Evolutionary conservation across 2,113 vertebrate species (phyloP).

Genomic region (Axis porcinus): DNA sequence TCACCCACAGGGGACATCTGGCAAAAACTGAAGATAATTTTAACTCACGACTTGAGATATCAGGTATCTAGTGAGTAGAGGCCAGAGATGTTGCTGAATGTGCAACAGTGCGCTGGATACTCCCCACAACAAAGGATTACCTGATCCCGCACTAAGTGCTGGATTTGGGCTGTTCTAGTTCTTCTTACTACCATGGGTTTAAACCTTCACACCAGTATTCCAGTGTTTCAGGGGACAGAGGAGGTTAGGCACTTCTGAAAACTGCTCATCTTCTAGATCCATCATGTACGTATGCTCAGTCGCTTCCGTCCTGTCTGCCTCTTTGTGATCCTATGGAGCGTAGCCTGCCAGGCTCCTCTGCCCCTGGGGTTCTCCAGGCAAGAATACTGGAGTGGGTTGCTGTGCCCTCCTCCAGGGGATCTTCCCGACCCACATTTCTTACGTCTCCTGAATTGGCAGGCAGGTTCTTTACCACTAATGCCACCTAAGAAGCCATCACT

Average conservation of each 20-base stretch:
- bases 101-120: rapidly evolving
- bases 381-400: background rate
- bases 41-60: background rate
- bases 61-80: background rate
- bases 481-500: background rate
- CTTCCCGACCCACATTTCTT: background rate
- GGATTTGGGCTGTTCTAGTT: background rate
- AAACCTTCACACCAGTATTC: background rate
- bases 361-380: background rate
- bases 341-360: background rate
- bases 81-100: background rate
- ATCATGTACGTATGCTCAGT: rapidly evolving
- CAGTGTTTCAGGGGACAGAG: background rate
- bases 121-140: background rate
- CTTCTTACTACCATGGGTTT: background rate
- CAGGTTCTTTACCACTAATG: background rate
- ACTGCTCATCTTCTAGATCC: background rate
- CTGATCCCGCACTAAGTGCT: background rate
- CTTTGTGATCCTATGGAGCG: rapidly evolving
- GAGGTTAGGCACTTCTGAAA: background rate
- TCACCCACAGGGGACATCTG: background rate
- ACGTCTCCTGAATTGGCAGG: background rate
- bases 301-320: background rate
- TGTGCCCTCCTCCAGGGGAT: background rate
- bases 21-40: background rate